Evolutionary conservation across 2,797 vertebrate species (phyloP).

Genomic region (Cirrhinus mrigala): DNA sequence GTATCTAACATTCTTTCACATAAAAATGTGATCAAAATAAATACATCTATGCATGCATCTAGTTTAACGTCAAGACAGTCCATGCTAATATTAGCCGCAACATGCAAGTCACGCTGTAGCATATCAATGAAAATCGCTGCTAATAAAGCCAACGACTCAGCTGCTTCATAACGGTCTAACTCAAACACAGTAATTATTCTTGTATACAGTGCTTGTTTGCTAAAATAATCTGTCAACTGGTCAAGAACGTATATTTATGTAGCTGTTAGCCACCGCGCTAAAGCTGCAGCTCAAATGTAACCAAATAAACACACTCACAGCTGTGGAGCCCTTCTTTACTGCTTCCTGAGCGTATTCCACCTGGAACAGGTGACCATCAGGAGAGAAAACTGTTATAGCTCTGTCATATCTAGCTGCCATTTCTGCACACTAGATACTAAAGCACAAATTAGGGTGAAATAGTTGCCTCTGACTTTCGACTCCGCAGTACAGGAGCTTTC

Average conservation of each 20-base stretch:
- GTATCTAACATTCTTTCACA: background rate
- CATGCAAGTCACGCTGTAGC: constrained; percentile 67
- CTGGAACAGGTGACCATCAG: constrained; percentile 90
- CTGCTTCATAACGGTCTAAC: background rate
- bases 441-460: background rate
- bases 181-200: background rate
- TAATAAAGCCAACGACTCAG: background rate
- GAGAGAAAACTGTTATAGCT: constrained; percentile 91
- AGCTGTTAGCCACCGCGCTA: constrained; percentile 33
- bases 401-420: constrained; percentile 90
- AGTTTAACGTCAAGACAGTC: constrained; percentile 40
- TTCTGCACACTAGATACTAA: constrained; percentile 38
- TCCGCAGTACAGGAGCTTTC: constrained; percentile 22
- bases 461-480: constrained; percentile 23
- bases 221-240: background rate
- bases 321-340: constrained; percentile 91
- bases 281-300: background rate
- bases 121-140: constrained; percentile 48
- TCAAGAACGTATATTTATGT: too few species aligned
- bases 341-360: constrained; percentile 92
- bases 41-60: background rate
- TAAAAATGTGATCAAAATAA: background rate
- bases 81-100: constrained; percentile 52
- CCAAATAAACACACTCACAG: constrained; percentile 74
- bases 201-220: background rate